Evolutionary conservation across 2,797 vertebrate genomes (phyloP), one percentile per base, ranked within the genome.

Genomic region (Acanthurus lineatus): DNA sequence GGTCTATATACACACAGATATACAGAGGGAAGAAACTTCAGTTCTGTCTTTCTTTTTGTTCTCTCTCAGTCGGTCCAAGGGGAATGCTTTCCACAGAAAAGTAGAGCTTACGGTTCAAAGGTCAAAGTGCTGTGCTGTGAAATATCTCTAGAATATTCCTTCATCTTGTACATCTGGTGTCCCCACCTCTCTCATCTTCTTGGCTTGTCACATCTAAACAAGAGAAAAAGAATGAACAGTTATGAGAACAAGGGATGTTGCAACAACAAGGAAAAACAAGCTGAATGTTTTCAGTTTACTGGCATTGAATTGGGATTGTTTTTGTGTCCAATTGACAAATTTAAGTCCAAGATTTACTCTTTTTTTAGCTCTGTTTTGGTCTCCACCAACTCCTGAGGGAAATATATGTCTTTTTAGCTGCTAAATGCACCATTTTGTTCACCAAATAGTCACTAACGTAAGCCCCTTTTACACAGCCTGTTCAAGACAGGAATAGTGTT

Each of bases 111-210:
- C 84, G 84, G 92, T 91, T 96, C 94, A 95, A 93, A 96, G 94
- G 95, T 97, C 95, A 99, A 99, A 99, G 97, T 99, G 98, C 98
- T 97, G 96, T 97, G 97, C 96, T 94, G 92, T 90, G 93, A 96
- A 93, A 93, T 93, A 93, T 93, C 76, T 86, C 76, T 82, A 91
- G 83, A 93, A 92, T 94, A 96, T 96, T 97, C 96, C 97, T 98
- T 99, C 97, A 97, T 97, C 94, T 96, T 94, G 89, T 90, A 90
- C 87, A 88, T 91, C 87, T 92, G 92, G 80, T 88, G 89, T 77
- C 71, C 64, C 73, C 74, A 70, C 91, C 89, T 81, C 89, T 94
- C 95, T 99, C 97, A 99, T 97, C 98, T 97, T 93, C 98, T 96
- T 0, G 98, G 98, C 93, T 97, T 97, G 93, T 99, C 97, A 96